Evolutionary conservation across 2,888 invertebrate species (phyloP).

Genomic region (Psylliodes chrysocephalus): DNA sequence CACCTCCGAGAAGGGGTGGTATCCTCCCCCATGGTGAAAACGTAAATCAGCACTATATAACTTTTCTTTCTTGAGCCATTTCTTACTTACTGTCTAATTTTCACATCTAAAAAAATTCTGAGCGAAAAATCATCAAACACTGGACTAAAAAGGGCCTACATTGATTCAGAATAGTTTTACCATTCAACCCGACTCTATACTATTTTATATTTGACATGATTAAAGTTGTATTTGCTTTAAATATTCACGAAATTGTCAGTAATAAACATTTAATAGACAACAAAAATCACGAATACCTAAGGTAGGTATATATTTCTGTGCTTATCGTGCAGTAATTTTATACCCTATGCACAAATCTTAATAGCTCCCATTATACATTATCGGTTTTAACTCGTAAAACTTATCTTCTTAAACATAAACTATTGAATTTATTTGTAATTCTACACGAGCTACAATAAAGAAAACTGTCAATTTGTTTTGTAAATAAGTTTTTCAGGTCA

Average conservation of each 20-base stretch:
- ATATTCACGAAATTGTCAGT: conserved; percentile 1
- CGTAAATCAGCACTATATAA: too few species aligned
- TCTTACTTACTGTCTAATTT: too few species aligned
- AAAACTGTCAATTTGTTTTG: conserved; percentile 20
- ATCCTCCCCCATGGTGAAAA: too few species aligned
- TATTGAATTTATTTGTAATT: conserved; percentile 39
- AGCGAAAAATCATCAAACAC: too few species aligned
- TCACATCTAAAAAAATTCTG: too few species aligned
- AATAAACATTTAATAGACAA: conserved; percentile 1
- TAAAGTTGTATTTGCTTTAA: neutral
- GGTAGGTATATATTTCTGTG: conserved; percentile 1
- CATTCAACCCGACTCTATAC: too few species aligned
- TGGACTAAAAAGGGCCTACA: too few species aligned
- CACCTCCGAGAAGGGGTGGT: too few species aligned
- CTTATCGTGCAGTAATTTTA: conserved; percentile 32
- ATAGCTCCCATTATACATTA: conserved; percentile 45
- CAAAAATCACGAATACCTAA: neutral
- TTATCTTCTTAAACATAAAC: conserved; percentile 38
- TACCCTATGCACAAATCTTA: conserved; percentile 36
- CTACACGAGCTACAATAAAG: conserved; percentile 28
- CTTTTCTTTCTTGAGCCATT: too few species aligned
- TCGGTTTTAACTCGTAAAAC: conserved; percentile 41
- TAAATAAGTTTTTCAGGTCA: conserved; percentile 28
- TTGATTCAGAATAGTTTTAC: too few species aligned
- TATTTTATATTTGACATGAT: too few species aligned